Evolutionary conservation across 2,797 vertebrate species (phyloP), one percentile per base, ranked within the genome.

Genomic region (Alauda arvensis): DNA sequence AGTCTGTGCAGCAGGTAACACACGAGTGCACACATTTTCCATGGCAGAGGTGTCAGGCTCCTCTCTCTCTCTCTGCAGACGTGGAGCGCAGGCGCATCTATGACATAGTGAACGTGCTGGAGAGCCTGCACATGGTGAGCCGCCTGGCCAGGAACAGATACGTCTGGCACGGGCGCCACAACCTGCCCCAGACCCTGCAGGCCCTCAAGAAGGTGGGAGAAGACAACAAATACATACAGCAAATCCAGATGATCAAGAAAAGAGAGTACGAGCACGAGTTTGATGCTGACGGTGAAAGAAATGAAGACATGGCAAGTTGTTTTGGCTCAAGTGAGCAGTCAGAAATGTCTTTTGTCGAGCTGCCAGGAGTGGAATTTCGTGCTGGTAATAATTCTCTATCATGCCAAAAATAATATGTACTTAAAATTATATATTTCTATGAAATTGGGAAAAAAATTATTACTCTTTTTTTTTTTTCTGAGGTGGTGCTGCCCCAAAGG

Each of bases 51-150:
- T 40, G 14, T 39, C 23, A 57, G 0, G 2, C 13, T 48, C 1
- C 0, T n/a, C 8, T 77, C 34, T 20, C 34, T 20, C 24, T 18
- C 3, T 28, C 76, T 6, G 39, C 93, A 99, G 99, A 95, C 25
- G 98, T 99, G 48, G 98, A 99, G 69, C 98, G 99, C 3, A 96
- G 99, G 10, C 98, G 99, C 39, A 99, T 99, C 91, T 99, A 99
- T 3, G 99, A 99, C 82, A 99, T 99, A 37, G 98, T 99, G 97
- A 99, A 99, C 0, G 99, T 99, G 28, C 96, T 99, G 10, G 99
- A 99, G 97, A 99, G 99, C 83, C 97, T 99, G 29, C 98, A 99
- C 93, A 99, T 99, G 98, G 99, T 99, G 91, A 99, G 99, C 96
- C 98, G 98, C 52, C 97, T 99, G 0, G 99, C 99, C 45, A 99